Conservation (phyloP, 2,113 vertebrate species). For the Pavo muticus region DNA sequence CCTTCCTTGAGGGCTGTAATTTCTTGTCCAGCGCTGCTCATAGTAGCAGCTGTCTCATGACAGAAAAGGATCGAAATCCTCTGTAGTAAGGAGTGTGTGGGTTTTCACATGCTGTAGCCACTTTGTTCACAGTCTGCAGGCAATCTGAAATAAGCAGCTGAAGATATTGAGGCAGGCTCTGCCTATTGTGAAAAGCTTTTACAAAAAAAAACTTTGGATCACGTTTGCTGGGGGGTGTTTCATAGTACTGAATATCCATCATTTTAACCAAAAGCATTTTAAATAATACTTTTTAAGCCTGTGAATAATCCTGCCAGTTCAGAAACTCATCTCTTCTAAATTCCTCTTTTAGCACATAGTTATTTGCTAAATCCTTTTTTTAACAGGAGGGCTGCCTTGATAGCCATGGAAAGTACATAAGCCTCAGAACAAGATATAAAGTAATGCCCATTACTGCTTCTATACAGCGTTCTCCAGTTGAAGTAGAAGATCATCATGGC, state of each 20-base stretch:
- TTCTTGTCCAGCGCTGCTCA: background rate
- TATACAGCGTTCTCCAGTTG: background rate
- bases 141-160: slow-evolving; percentile 23
- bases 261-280: slow-evolving; percentile 10
- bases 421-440: background rate
- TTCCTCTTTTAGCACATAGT: background rate
- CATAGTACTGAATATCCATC: background rate
- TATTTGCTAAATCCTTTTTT: background rate
- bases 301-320: background rate
- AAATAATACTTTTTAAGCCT: background rate
- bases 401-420: background rate
- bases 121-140: slow-evolving; percentile 37
- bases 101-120: slow-evolving; percentile 15
- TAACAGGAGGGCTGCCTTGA: background rate
- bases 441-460: background rate
- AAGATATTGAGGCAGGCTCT: slow-evolving; percentile 10
- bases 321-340: background rate
- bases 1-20: background rate
- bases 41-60: background rate
- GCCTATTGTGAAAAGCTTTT: background rate
- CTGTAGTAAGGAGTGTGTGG: background rate
- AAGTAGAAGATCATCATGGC: background rate
- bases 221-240: background rate
- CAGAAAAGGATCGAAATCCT: background rate
- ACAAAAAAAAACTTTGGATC: background rate